phyloP scores from a whole-genome alignment of 2,797 vertebrate species.

The Mastacembelus armatus region DNA sequence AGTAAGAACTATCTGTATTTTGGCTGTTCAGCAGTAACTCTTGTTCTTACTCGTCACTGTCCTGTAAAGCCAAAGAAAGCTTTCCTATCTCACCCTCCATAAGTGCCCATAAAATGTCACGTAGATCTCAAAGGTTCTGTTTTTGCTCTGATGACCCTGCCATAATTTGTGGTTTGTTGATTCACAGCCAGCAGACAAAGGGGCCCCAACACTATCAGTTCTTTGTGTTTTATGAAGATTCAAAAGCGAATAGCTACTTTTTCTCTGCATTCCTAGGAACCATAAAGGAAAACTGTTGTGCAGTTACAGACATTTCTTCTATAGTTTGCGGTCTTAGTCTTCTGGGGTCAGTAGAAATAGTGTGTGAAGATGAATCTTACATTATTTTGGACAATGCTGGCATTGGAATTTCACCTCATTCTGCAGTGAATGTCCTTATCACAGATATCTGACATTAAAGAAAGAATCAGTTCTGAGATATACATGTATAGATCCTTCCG shows the following conservation, averaged over 20 bases:
- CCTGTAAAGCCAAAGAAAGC: conserved; percentile 52
- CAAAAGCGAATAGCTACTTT: conserved; percentile 33
- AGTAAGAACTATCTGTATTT: background rate
- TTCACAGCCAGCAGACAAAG: conserved; percentile 3
- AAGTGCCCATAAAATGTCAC: conserved; percentile 68
- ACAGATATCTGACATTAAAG: too few relatives aligned
- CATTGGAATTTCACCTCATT: too few relatives aligned
- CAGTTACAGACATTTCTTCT: conserved; percentile 27
- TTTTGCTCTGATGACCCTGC: conserved; percentile 58
- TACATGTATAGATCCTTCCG: too few relatives aligned
- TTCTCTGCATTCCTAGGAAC: conserved; percentile 53
- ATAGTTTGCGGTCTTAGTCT: background rate
- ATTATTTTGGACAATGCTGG: background rate
- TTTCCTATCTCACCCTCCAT: conserved; percentile 60
- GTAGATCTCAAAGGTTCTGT: conserved; percentile 78
- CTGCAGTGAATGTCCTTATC: too few relatives aligned
- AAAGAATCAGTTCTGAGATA: too few relatives aligned
- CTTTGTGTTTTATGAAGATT: conserved; percentile 52
- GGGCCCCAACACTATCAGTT: conserved; percentile 20
- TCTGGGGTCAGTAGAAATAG: background rate
- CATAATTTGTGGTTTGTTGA: conserved; percentile 62
- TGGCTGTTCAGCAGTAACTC: background rate
- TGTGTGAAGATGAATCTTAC: background rate
- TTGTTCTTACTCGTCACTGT: conserved; percentile 2
- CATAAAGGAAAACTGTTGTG: conserved; percentile 48